Base-by-base conservation (phyloP, 2,888 invertebrate genomes). In the Pachliopta kotzebuea region DNA sequence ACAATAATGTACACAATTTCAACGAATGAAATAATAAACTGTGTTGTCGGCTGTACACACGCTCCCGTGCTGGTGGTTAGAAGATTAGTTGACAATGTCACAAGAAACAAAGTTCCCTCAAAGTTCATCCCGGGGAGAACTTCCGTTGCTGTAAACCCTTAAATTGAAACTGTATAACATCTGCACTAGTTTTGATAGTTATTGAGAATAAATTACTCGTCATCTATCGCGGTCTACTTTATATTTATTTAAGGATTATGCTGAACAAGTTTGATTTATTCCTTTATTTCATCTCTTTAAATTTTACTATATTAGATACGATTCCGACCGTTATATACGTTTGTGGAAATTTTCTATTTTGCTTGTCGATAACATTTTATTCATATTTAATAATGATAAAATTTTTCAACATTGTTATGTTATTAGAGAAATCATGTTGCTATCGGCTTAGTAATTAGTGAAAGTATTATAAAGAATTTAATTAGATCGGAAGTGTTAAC, bases 51-150 rank as follows among this genome's bases (percentile, higher is more conserved):
- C 69, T 69, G 71, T 71, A 71, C 73, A 75, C 75, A 78, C 77
- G 78, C 74, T 71, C 75, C 78, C 72, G 73, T 72, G 79, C 80
- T 80, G 81, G 76, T 78, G 79, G 81, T 79, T 78, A 72, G 80
- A 81, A 89, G 89, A 88, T 90, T 88, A 90, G 86, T 87, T 86
- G 87, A 89, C 89, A 89, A 86, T 88, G 89, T 88, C 87, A 85
- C 81, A 74, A 81, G 75, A 79, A 83, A 80, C 80, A 79, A 87
- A 90, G 83, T 89, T 88, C 78, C 73, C 72, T 74, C 77, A 77
- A 88, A 90, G 85, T 89, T 90, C 84, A 85, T 83, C 85, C 78
- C 72, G 72, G 71, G 64, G 68, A 70, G 75, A 86, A 88, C 82
- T 89, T 88, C 77, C 73, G 78, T 72, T 76, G 76, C 78, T 77